Evolutionary conservation across 2,888 invertebrate species (phyloP).

Genomic region (Glomeris marginata): DNA sequence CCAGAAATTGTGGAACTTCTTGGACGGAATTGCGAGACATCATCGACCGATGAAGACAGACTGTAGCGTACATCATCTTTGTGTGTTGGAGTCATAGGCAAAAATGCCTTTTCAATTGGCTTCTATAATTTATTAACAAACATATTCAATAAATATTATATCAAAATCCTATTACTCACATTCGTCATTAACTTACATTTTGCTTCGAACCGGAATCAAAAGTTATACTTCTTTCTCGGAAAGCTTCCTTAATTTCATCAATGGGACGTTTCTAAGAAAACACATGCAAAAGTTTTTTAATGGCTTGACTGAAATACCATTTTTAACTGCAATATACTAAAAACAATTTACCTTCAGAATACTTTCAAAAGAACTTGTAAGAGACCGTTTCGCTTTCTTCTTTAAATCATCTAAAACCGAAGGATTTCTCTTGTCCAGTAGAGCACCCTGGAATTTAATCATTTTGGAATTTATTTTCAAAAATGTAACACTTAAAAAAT

Average conservation of each 20-base stretch:
- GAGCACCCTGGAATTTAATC: background rate
- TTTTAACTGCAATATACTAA: background rate
- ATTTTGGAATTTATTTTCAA: background rate
- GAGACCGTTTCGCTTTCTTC: slow-evolving; percentile 30
- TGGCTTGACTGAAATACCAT: too few species aligned
- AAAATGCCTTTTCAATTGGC: too few species aligned
- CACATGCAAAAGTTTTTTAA: background rate
- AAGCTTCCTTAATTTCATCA: slow-evolving; percentile 23
- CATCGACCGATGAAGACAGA: background rate
- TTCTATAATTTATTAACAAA: too few species aligned
- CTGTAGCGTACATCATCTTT: too few species aligned
- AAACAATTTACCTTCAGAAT: slow-evolving; percentile 23
- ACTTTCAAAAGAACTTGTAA: slow-evolving; percentile 32
- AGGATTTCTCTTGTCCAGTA: slow-evolving; percentile 12
- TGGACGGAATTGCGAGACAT: slow-evolving; percentile 19
- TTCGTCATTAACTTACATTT: too few species aligned
- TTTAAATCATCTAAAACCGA: slow-evolving; percentile 14
- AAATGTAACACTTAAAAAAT: background rate
- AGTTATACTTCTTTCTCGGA: slow-evolving; percentile 20
- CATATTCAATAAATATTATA: too few species aligned
- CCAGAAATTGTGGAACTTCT: slow-evolving; percentile 20
- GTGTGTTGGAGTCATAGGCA: too few species aligned
- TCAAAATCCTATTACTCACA: too few species aligned
- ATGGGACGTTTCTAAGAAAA: slow-evolving; percentile 17
- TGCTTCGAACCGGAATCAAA: slow-evolving; percentile 6